Evolutionary conservation across 2,113 vertebrate species (phyloP).

Genomic region (Pteruthius melanotis): DNA sequence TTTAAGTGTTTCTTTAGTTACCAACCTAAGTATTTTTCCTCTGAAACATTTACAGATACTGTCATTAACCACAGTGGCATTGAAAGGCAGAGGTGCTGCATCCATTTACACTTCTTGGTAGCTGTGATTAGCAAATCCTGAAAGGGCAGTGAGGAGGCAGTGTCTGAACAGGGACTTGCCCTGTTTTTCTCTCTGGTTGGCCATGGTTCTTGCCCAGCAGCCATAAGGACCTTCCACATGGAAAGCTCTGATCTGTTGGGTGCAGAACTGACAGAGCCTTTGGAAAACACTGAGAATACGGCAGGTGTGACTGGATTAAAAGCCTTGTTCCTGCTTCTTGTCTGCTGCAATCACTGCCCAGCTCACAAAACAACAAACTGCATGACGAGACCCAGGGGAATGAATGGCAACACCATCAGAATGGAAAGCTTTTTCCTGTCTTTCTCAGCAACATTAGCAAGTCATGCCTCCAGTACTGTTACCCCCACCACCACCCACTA

Average conservation of each 20-base stretch:
- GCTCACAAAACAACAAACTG: background rate
- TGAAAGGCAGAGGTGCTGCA: background rate
- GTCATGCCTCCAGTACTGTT: background rate
- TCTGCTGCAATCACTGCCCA: background rate
- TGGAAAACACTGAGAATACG: background rate
- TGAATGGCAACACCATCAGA: background rate
- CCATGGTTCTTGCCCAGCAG: background rate
- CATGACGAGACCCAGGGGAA: background rate
- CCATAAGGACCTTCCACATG: too few relatives aligned
- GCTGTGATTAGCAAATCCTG: background rate
- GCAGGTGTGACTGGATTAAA: background rate
- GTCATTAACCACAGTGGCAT: background rate
- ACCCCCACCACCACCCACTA: background rate
- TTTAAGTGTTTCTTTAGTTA: background rate
- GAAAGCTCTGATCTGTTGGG: background rate
- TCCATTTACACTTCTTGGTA: background rate
- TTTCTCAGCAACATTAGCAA: background rate
- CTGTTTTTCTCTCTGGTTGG: background rate
- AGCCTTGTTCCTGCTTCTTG: background rate
- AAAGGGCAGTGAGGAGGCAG: background rate
- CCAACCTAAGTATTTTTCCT: background rate
- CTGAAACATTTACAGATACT: background rate
- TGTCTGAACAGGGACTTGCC: background rate
- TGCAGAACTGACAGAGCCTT: background rate
- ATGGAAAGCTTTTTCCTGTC: background rate